Conservation (phyloP, 2,888 invertebrate species). For the Aproaerema taeniolella region DNA sequence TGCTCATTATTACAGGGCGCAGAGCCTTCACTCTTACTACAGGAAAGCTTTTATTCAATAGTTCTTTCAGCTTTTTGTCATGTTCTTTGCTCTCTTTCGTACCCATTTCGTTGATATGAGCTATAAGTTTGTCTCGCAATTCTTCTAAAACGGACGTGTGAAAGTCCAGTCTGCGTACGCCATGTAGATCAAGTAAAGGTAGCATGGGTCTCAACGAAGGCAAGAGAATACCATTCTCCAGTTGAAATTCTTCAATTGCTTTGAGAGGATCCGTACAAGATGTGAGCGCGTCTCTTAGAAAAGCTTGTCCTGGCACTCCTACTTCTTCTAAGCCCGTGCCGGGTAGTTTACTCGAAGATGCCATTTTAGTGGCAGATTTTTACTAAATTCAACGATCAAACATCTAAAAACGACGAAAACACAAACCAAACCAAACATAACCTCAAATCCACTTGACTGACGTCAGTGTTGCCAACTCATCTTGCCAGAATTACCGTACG, state of each 20-base stretch:
- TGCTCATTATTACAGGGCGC: slow-evolving; percentile 96
- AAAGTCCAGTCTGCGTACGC: slow-evolving; percentile 94
- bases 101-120: slow-evolving; percentile 91
- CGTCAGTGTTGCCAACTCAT: no score
- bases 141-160: slow-evolving; percentile 95
- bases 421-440: no score
- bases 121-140: slow-evolving; percentile 80
- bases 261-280: slow-evolving; percentile 97
- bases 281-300: slow-evolving; percentile 92
- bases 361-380: no score
- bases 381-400: no score
- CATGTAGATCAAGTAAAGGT: slow-evolving; percentile 95
- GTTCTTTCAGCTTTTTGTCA: slow-evolving; percentile 91
- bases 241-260: slow-evolving; percentile 99
- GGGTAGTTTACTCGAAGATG: slow-evolving; percentile 64
- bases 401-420: no score
- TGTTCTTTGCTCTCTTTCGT: slow-evolving; percentile 82
- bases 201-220: slow-evolving; percentile 96
- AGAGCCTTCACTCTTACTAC: slow-evolving; percentile 94
- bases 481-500: no score
- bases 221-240: slow-evolving; percentile 93
- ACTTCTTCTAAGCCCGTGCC: slow-evolving; percentile 87
- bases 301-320: slow-evolving; percentile 91
- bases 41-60: slow-evolving; percentile 94
- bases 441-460: no score